A percentile compares a stretch with the other conserved stretches of the same genome.
Evolutionary conservation across 2,113 vertebrate genomes (phyloP).

Genomic region (Trichechus manatus): DNA sequence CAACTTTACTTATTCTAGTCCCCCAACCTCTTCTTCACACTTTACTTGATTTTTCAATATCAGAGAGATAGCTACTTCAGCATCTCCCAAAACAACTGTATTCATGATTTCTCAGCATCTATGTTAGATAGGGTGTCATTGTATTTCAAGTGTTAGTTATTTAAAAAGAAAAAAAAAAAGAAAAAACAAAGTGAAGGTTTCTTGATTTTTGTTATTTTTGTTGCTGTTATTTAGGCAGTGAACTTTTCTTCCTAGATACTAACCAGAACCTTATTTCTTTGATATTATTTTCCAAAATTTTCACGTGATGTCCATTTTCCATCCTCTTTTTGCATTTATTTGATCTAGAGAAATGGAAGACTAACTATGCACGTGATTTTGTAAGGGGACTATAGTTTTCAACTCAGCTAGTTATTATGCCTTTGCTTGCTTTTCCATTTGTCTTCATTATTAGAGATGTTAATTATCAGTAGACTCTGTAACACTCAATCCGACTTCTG

Average conservation of each 20-base stretch:
- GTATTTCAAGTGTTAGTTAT: background rate
- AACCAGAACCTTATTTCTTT: background rate
- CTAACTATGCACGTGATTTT: background rate
- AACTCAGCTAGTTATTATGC: background rate
- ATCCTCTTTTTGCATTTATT: background rate
- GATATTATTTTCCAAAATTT: background rate
- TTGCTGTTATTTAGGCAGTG: too few species aligned
- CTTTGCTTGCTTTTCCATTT: slow-evolving; percentile 35
- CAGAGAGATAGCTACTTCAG: background rate
- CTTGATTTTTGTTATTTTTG: background rate
- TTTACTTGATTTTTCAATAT: background rate
- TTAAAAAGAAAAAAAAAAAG: background rate
- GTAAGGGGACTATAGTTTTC: background rate
- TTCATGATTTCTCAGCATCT: background rate
- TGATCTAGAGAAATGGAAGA: background rate
- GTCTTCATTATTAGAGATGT: background rate
- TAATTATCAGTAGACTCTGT: background rate
- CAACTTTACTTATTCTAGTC: background rate
- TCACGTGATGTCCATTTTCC: background rate
- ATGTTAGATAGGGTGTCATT: background rate
- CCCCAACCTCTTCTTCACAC: background rate
- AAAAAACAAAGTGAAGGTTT: background rate
- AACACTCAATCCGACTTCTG: background rate
- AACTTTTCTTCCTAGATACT: background rate
- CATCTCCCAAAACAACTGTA: background rate